Evolutionary conservation across 1,140 invertebrate genomes (phyloP).

Genomic region (Dinothrombium tinctorium): DNA sequence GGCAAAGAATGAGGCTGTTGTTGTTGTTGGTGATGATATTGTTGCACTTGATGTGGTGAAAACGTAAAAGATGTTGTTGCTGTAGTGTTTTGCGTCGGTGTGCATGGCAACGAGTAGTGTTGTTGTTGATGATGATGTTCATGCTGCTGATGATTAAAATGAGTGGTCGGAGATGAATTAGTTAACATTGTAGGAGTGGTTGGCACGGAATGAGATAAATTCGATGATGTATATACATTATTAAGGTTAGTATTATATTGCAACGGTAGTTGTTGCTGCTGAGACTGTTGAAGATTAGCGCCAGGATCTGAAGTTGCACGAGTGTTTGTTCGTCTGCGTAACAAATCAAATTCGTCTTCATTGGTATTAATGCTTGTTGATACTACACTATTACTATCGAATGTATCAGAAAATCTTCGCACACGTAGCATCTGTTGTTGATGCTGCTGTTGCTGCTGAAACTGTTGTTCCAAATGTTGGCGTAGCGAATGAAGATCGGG

Average conservation of each 20-base stretch:
- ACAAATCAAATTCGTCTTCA: too few relatives aligned
- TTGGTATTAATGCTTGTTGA: too few relatives aligned
- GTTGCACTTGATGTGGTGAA: slow-evolving; percentile 4
- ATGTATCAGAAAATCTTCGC: too few relatives aligned
- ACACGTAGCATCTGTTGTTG: too few relatives aligned
- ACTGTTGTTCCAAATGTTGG: neutral
- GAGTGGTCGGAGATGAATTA: neutral
- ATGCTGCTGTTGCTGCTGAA: neutral
- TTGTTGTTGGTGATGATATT: slow-evolving; percentile 7
- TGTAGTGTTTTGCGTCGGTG: slow-evolving; percentile 3
- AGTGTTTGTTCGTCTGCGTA: too few relatives aligned
- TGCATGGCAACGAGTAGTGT: slow-evolving; percentile 4
- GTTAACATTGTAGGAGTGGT: slow-evolving; percentile 2
- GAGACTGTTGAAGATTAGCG: neutral
- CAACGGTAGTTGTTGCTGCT: neutral
- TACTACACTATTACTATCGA: too few relatives aligned
- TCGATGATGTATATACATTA: neutral
- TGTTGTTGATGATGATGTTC: too few relatives aligned
- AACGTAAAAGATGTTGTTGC: slow-evolving; percentile 4
- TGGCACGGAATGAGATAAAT: slow-evolving; percentile 7
- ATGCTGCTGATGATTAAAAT: neutral
- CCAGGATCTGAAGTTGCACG: neutral
- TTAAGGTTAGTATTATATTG: neutral
- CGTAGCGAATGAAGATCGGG: too few relatives aligned
- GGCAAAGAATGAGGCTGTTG: too few relatives aligned